Conservation (phyloP, 2,797 vertebrate species). For the Brotogeris chrysoptera region DNA sequence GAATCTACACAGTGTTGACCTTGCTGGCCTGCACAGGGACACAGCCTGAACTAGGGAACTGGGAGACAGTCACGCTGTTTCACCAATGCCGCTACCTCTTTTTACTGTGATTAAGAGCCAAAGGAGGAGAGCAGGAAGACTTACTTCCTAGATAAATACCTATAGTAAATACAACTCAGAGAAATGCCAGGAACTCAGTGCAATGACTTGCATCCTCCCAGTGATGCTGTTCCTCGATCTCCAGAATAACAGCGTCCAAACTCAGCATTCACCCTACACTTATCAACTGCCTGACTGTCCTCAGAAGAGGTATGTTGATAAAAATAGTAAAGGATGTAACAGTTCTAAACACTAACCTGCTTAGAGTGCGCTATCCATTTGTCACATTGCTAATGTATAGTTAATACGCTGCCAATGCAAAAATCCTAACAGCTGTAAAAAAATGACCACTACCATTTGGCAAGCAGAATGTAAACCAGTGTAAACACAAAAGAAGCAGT, state of each 20-base stretch:
- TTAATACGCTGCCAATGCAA: background rate
- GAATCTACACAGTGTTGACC: background rate
- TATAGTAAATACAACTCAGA: background rate
- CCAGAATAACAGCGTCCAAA: background rate
- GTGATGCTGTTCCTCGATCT: too few species aligned
- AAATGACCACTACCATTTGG: background rate
- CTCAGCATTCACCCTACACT: background rate
- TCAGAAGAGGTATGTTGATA: accelerated
- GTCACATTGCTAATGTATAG: background rate
- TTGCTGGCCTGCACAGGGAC: background rate
- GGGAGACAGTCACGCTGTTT: background rate
- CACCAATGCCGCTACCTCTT: background rate
- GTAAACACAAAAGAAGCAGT: background rate
- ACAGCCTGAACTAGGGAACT: background rate
- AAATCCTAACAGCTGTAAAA: background rate
- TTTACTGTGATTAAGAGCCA: background rate
- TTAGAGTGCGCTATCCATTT: background rate
- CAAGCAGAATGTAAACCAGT: background rate
- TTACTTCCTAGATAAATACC: background rate
- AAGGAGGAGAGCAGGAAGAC: background rate
- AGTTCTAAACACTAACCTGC: background rate
- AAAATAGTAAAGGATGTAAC: background rate
- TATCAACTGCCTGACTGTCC: background rate
- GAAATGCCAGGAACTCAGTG: background rate
- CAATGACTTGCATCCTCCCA: background rate